Conservation (phyloP, 2,113 vertebrate genomes). For the Neodon shergylaensis region DNA sequence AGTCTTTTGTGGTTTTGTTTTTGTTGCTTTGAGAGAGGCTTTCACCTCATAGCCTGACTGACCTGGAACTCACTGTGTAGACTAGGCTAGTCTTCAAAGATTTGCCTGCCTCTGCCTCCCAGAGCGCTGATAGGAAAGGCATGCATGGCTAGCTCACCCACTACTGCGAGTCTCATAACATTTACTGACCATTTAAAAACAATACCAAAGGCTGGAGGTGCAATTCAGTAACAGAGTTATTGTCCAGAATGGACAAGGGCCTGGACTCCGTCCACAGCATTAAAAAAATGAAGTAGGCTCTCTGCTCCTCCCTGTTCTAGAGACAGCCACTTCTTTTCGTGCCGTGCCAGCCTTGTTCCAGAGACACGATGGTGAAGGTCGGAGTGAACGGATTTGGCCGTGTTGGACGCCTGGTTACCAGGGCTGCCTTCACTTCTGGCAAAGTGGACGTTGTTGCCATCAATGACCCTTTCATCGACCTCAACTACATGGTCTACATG, state of each 20-base stretch:
- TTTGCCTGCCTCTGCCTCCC: neutral
- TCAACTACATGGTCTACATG: no score
- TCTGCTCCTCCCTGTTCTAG: no score
- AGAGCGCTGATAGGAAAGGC: neutral
- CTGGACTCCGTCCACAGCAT: neutral
- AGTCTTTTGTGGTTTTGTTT: neutral
- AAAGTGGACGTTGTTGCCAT: no score
- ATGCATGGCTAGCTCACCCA: neutral
- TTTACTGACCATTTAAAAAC: conserved; percentile 37
- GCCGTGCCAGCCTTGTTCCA: no score
- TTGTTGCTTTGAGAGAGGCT: neutral
- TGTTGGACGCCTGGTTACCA: no score
- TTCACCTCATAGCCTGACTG: neutral
- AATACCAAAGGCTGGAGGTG: neutral
- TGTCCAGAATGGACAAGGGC: neutral
- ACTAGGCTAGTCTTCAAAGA: neutral
- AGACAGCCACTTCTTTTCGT: no score
- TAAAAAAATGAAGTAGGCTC: neutral
- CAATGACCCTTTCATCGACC: no score
- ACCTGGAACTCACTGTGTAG: neutral
- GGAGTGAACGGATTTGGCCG: no score
- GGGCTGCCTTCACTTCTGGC: no score
- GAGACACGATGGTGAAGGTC: no score
- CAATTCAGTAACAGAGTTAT: neutral
- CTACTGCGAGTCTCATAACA: neutral